phyloP scores from a whole-genome alignment of 2,113 vertebrate species.

The Entosphenus tridentatus region DNA sequence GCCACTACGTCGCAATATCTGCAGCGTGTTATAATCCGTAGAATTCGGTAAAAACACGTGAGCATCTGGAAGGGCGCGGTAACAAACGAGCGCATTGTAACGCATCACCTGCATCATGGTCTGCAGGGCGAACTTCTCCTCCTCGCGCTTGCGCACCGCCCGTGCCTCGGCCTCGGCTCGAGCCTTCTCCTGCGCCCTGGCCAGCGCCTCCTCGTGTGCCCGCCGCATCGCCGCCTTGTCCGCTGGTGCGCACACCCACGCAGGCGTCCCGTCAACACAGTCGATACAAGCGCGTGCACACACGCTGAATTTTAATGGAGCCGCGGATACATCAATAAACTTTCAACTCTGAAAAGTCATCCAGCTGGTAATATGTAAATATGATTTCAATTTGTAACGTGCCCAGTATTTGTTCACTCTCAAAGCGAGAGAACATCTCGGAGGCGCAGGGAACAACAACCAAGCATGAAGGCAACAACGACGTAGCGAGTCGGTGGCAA shows the following conservation, averaged over 20 bases:
- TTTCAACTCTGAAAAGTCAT: too few species aligned
- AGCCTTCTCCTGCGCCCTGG: constrained; percentile 36
- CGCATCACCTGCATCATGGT: constrained; percentile 51
- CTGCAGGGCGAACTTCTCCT: constrained; percentile 43
- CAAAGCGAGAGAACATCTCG: too few species aligned
- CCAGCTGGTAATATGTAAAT: too few species aligned
- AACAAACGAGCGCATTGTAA: background rate
- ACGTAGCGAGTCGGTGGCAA: too few species aligned
- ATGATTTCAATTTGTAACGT: too few species aligned
- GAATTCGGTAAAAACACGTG: background rate
- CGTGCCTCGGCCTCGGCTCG: constrained; percentile 25
- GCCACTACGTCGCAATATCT: background rate
- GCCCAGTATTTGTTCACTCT: too few species aligned
- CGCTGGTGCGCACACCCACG: constrained; percentile 19
- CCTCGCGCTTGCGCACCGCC: constrained; percentile 25
- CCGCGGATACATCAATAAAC: too few species aligned
- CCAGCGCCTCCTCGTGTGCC: constrained; percentile 38
- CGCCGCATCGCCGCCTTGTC: constrained; percentile 32
- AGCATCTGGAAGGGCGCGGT: constrained; percentile 13
- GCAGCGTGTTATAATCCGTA: background rate
- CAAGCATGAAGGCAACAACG: too few species aligned
- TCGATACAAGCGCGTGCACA: background rate
- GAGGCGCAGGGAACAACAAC: too few species aligned
- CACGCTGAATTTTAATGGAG: too few species aligned
- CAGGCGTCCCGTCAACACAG: background rate